These are phyloP conservation scores for Dendrocincla fuliginosa DNA, from an alignment of 2,797 vertebrate genomes.

Conservation along the genomic window DNA sequence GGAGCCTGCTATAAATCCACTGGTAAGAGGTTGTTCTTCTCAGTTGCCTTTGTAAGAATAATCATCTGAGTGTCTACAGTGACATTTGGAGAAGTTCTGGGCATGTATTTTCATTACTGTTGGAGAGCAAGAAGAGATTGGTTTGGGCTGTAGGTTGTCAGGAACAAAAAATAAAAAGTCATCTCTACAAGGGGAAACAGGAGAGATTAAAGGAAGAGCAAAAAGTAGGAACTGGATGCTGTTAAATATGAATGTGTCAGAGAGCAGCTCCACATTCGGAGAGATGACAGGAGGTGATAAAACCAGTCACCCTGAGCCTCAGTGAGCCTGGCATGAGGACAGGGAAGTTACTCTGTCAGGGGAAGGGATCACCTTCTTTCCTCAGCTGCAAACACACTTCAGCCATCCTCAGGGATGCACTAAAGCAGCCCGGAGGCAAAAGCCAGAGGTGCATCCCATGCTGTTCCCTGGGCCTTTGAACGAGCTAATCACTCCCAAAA, in stretches of 20 bases:
- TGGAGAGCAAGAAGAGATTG: neutral
- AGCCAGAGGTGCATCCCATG: neutral
- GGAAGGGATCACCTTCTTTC: neutral
- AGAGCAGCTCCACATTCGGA: neutral
- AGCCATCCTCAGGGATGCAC: fast-evolving
- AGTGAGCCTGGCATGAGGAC: neutral
- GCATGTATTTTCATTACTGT: neutral
- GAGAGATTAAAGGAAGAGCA: neutral
- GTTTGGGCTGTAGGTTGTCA: neutral
- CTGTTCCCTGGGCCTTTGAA: neutral
- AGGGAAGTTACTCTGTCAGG: neutral
- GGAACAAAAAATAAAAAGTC: neutral
- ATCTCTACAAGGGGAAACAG: neutral
- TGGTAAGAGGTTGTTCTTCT: neutral
- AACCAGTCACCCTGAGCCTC: neutral
- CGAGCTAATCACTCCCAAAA: neutral
- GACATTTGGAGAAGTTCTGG: neutral
- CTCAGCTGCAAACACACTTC: neutral
- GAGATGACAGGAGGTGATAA: neutral
- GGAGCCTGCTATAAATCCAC: neutral
- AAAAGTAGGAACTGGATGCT: neutral
- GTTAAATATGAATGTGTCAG: neutral
- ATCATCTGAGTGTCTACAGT: neutral
- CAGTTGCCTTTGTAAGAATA: neutral
- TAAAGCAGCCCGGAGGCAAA: neutral